phyloP scores from a whole-genome alignment of 2,888 invertebrate genomes.

The Caradrina kadenii region DNA sequence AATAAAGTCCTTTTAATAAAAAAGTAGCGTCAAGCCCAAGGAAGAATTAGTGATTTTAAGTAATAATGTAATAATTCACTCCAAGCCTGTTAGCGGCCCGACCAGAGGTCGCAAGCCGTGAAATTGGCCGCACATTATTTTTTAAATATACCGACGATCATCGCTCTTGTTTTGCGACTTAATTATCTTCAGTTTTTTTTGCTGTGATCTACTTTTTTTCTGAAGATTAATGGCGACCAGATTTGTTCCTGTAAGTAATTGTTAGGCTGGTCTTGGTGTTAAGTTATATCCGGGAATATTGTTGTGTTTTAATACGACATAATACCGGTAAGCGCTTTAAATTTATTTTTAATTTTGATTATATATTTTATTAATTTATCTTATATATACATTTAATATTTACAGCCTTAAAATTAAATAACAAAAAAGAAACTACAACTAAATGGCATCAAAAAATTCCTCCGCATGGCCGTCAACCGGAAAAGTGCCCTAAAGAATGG shows the following conservation, averaged over 20 bases:
- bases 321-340: too few relatives aligned
- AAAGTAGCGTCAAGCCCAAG: slow-evolving; percentile 60
- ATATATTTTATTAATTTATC: too few relatives aligned
- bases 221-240: slow-evolving; percentile 24
- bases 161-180: slow-evolving; percentile 73
- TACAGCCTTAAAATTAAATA: too few relatives aligned
- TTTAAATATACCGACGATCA: slow-evolving; percentile 78
- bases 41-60: slow-evolving; percentile 73
- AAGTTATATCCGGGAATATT: too few relatives aligned
- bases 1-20: slow-evolving; percentile 49
- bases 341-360: too few relatives aligned
- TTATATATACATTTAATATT: too few relatives aligned
- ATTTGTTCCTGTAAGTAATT: slow-evolving; percentile 32
- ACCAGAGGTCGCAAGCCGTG: slow-evolving; percentile 78
- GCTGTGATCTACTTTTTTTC: slow-evolving; percentile 25
- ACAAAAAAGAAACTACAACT: too few relatives aligned
- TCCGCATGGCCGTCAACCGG: too few relatives aligned
- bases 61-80: slow-evolving; percentile 85
- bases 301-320: neutral
- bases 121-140: slow-evolving; percentile 86
- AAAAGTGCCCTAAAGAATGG: too few relatives aligned
- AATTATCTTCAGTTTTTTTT: slow-evolving; percentile 64
- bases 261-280: neutral
- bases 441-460: too few relatives aligned
- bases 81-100: slow-evolving; percentile 76